Evolutionary conservation across 2,113 vertebrate species (phyloP), one percentile per base, ranked within the genome.

Genomic region (Hyperopisus bebe): DNA sequence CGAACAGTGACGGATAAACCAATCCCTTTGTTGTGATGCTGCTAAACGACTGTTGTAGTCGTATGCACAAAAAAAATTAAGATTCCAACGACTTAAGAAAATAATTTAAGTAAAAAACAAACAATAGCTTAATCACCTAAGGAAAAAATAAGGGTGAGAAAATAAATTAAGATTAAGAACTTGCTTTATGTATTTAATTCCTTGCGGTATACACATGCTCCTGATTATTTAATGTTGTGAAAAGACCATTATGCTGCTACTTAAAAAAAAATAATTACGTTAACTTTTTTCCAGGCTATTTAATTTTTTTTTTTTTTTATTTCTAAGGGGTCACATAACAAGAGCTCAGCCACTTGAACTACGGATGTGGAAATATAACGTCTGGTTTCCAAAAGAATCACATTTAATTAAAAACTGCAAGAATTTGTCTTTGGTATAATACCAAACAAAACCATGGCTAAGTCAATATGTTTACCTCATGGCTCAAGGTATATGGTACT

Each of bases 81-180:
- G 46, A n/a, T 48, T 86, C n/a, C n/a, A 27, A 46, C 7, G 83
- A 86, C 47, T 48, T 48, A 86, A 80, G 35, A 80, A 80, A 80
- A 77, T 39, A 77, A 70, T 70, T 70, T 70, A 50, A 19, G 17
- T 27, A 86, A 48, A 86, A 50, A 86, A 50, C 84, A 86, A 50
- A 87, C 46, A 87, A 39, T 31, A 66, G 35, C 51, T 62, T 88
- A 42, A 66, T 42, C 86, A 42, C 86, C 31, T 50, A 62, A 62
- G 53, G 91, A 87, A 90, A 86, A 70, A 27, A 47, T 74, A 82
- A 90, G 39, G 82, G 90, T 88, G 50, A 84, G 89, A 92, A 90
- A 87, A 90, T 90, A 90, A 90, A 91, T 92, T 91, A 91, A 89
- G 46, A 89, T 90, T 83, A 89, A 90, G 91, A 93, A 92, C 90